Evolutionary conservation across 1,140 invertebrate species (phyloP).

Genomic region (Lepidotrigona ventralis): DNA sequence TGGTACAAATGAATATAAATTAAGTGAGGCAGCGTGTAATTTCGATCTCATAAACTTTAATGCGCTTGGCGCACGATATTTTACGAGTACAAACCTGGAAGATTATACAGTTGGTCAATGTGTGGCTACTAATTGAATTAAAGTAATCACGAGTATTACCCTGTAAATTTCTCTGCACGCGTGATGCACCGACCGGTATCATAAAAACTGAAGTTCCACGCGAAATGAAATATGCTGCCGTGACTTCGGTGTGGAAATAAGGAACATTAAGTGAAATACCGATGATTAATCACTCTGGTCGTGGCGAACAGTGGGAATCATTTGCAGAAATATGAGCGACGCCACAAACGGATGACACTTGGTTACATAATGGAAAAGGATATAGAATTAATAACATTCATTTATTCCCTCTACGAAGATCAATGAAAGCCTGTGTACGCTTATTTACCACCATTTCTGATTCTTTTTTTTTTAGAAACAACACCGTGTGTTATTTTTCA

Average conservation of each 20-base stretch:
- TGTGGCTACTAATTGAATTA: neutral
- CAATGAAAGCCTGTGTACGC: neutral
- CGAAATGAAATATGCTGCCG: constrained; percentile 13
- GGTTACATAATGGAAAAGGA: neutral
- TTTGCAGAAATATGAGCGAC: neutral
- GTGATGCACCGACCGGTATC: neutral
- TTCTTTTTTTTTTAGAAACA: too few relatives aligned
- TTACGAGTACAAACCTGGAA: neutral
- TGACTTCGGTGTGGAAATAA: constrained; percentile 19
- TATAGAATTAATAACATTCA: neutral
- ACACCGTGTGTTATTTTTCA: too few relatives aligned
- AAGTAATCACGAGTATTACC: neutral
- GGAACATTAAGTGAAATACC: constrained; percentile 9
- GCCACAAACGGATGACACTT: neutral
- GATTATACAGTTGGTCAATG: neutral
- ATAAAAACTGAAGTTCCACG: neutral
- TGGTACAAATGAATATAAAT: neutral
- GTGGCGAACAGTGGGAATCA: neutral
- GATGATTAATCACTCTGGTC: constrained; percentile 19
- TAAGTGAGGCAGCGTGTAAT: neutral
- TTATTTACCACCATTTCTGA: too few relatives aligned
- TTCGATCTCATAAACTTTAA: neutral
- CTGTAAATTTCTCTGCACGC: neutral
- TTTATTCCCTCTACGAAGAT: neutral
- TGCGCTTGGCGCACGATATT: neutral